Conservation (phyloP, 2,797 vertebrate genomes). For the Uromys caudimaculatus region DNA sequence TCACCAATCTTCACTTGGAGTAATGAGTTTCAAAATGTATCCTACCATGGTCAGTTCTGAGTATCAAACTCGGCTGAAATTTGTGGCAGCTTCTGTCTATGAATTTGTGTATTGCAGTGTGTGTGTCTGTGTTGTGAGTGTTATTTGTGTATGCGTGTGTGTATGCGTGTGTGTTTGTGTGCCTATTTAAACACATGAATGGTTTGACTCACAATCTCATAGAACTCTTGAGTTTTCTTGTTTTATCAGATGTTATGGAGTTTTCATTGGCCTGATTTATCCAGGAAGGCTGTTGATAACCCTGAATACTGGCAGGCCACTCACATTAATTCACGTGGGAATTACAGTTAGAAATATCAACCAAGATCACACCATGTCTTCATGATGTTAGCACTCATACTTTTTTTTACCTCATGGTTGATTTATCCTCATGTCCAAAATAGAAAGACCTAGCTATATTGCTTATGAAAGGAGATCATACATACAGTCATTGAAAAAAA, state of each 20-base stretch:
- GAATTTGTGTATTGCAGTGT: background rate
- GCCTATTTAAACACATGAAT: background rate
- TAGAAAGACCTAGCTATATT: background rate
- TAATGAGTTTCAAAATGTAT: background rate
- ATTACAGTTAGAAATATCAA: constrained; percentile 53
- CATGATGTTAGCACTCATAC: background rate
- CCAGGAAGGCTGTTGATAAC: background rate
- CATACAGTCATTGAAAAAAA: background rate
- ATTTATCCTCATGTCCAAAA: background rate
- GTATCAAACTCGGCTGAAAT: background rate
- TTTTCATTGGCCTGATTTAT: background rate
- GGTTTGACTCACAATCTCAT: background rate
- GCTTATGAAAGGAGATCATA: background rate
- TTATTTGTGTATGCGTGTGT: background rate
- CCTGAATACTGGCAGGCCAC: background rate
- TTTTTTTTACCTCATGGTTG: background rate
- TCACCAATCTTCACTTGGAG: background rate
- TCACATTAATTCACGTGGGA: background rate
- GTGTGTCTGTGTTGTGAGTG: background rate
- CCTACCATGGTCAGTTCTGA: too few species aligned
- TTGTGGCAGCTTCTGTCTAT: background rate
- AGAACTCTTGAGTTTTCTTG: constrained; percentile 12
- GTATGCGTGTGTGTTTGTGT: too few species aligned
- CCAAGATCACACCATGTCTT: background rate
- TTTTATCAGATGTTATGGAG: background rate